These are phyloP conservation scores for Heterocephalus glaber DNA, from an alignment of 2,113 vertebrate species.

Conservation along the genomic window DNA sequence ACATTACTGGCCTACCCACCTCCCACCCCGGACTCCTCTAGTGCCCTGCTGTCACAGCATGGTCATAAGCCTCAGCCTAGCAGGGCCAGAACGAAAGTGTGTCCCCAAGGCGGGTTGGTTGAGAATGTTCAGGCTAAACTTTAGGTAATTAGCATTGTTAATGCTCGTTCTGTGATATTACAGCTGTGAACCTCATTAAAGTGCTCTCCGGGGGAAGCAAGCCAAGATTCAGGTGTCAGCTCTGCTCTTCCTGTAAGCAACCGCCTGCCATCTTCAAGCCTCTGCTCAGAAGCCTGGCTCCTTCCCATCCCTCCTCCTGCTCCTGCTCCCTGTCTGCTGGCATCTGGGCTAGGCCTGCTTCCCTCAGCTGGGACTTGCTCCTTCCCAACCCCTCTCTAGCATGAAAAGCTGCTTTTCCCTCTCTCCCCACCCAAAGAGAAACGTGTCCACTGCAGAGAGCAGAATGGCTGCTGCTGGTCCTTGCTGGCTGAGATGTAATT, in stretches of 20 bases:
- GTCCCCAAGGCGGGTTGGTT: slow-evolving; percentile 78
- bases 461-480: not conserved
- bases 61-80: slow-evolving; percentile 2
- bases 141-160: slow-evolving; percentile 88
- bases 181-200: slow-evolving; percentile 88
- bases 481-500: not conserved
- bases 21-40: not conserved
- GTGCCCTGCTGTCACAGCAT: not conserved
- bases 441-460: not conserved
- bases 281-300: slow-evolving; percentile 69
- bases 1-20: not conserved
- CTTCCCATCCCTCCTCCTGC: slow-evolving; percentile 28
- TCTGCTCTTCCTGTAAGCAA: slow-evolving; percentile 62
- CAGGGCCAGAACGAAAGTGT: slow-evolving; percentile 72
- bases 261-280: slow-evolving; percentile 68
- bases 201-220: slow-evolving; percentile 80
- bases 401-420: not conserved
- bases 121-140: slow-evolving; percentile 84
- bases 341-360: slow-evolving; percentile 25
- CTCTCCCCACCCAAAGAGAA: not conserved
- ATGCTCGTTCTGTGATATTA: slow-evolving; percentile 83
- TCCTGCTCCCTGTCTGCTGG: slow-evolving; percentile 67
- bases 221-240: slow-evolving; percentile 83
- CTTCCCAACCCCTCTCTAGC: not conserved
- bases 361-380: slow-evolving; percentile 17